A percentile compares a stretch with the other conserved stretches of the same genome.
Conservation (phyloP, 2,888 invertebrate species). For the Tiliacea aurago region DNA sequence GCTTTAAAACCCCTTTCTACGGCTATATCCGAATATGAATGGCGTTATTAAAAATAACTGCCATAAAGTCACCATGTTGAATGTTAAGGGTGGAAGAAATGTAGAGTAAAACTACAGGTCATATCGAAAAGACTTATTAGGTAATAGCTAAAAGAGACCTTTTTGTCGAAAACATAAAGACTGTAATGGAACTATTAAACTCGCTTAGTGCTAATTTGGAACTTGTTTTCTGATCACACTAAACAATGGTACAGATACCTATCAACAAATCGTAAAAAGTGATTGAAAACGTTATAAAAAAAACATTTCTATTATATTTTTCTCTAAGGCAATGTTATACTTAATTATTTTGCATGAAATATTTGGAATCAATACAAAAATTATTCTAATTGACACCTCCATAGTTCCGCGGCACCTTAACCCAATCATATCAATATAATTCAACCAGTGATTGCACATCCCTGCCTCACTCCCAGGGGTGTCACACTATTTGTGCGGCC, state of each 20-base stretch:
- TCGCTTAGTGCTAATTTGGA: not conserved
- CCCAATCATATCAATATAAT: slow-evolving; percentile 44
- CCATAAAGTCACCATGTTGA: slow-evolving; percentile 1
- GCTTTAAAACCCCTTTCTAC: slow-evolving; percentile 6
- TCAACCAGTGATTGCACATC: slow-evolving; percentile 46
- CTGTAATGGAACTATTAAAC: not conserved
- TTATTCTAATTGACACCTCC: not conserved
- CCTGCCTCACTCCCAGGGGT: slow-evolving; percentile 46
- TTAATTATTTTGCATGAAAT: not conserved
- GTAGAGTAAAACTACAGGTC: not conserved
- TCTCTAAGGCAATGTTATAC: not conserved
- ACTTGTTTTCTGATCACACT: not conserved
- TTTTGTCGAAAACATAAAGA: not conserved
- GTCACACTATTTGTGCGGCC: slow-evolving; percentile 43
- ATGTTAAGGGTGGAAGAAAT: not conserved
- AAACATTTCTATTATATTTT: too few relatives aligned
- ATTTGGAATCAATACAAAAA: not conserved
- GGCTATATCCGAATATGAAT: slow-evolving; percentile 23
- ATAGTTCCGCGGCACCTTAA: slow-evolving; percentile 7
- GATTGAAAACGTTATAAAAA: not conserved
- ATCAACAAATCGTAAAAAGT: not conserved
- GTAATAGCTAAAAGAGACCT: not conserved
- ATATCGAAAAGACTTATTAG: not conserved
- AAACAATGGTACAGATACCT: not conserved
- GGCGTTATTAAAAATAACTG: slow-evolving; percentile 33